phyloP scores from a whole-genome alignment of 2,797 vertebrate species.

The Crenichthys baileyi region DNA sequence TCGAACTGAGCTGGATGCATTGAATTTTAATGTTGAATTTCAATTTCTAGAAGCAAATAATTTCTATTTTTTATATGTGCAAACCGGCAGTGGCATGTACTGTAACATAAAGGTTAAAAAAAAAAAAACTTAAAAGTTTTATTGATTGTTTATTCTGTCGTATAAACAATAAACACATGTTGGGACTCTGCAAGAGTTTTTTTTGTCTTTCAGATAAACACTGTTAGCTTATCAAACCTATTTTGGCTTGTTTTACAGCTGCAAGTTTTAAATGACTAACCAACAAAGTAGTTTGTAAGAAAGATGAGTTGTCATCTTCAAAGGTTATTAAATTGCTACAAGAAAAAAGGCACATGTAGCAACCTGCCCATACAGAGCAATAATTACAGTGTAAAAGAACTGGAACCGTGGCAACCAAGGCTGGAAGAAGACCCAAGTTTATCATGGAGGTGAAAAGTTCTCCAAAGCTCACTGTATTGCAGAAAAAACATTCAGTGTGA shows the following conservation, averaged over 20 bases:
- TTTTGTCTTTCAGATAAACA: background rate
- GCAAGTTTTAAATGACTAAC: too few relatives aligned
- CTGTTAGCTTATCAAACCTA: background rate
- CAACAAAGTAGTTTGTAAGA: too few relatives aligned
- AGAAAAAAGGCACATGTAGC: background rate
- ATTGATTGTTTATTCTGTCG: slow-evolving; percentile 54
- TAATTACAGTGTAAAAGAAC: too few relatives aligned
- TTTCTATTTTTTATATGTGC: slow-evolving; percentile 84
- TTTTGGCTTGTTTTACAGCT: background rate
- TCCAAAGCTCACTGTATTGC: too few relatives aligned
- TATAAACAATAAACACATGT: slow-evolving; percentile 65
- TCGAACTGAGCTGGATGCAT: slow-evolving; percentile 70
- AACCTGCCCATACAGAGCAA: background rate
- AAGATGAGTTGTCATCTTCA: background rate
- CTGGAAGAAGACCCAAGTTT: too few relatives aligned
- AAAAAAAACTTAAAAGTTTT: slow-evolving; percentile 24
- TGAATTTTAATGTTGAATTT: slow-evolving; percentile 70
- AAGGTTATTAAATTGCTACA: background rate
- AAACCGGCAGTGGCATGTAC: slow-evolving; percentile 59
- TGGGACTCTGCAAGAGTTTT: slow-evolving; percentile 3
- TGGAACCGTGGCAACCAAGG: too few relatives aligned
- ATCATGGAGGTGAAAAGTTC: too few relatives aligned
- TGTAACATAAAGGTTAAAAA: slow-evolving; percentile 42
- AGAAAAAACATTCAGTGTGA: too few relatives aligned
- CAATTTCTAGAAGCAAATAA: slow-evolving; percentile 75